Percentiles rank a stretch among this genome's conserved stretches.
Conservation (phyloP, 1,140 invertebrate species). For the Pseudomyrmex cubaensis region DNA sequence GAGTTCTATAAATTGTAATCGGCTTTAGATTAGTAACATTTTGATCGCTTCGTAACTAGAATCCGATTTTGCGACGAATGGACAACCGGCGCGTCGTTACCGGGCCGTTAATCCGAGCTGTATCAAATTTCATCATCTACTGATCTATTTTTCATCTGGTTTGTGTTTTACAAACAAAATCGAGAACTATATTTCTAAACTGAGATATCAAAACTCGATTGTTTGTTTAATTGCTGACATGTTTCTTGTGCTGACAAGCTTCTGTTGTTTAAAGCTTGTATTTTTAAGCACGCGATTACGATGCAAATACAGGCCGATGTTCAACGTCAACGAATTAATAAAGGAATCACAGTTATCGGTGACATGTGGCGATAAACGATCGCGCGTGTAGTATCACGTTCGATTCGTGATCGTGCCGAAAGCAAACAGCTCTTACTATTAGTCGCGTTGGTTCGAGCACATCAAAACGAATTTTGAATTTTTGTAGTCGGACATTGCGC, state of each 20-base stretch:
- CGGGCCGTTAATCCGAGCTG: constrained; percentile 32
- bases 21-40: constrained; percentile 53
- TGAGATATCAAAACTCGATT: no score
- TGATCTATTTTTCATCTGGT: constrained; percentile 1
- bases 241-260: background rate
- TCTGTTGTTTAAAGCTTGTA: background rate
- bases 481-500: constrained; percentile 57
- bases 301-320: background rate
- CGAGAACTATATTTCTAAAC: no score
- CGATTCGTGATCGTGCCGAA: constrained; percentile 53
- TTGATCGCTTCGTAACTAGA: constrained; percentile 48
- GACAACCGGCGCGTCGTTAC: constrained; percentile 42
- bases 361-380: background rate
- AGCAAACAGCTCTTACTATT: constrained; percentile 18
- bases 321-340: background rate
- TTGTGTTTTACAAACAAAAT: background rate
- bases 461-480: constrained; percentile 65
- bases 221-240: no score
- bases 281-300: background rate
- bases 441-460: background rate
- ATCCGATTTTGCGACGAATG: constrained; percentile 53
- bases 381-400: background rate
- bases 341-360: background rate
- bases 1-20: constrained; percentile 61
- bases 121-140: constrained; percentile 4